Conservation (phyloP, 2,888 invertebrate species). For the Drosophila acutilabella region DNA sequence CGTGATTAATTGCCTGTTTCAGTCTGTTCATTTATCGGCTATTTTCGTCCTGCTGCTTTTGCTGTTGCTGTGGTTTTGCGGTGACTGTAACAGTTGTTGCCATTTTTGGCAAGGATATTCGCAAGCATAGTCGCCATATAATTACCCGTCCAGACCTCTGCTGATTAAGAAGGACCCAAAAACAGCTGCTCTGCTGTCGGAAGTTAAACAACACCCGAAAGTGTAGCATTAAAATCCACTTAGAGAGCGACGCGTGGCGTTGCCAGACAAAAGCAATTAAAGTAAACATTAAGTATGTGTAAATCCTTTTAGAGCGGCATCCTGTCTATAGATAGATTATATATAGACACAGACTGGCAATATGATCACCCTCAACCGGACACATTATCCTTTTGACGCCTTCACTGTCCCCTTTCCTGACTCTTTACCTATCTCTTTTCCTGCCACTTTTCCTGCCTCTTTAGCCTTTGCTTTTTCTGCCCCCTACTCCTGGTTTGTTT, state of each 20-base stretch:
- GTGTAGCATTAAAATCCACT: slow-evolving; percentile 70
- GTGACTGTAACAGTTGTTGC: slow-evolving; percentile 32
- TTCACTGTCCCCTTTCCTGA: background rate
- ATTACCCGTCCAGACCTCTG: slow-evolving; percentile 39
- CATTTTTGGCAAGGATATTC: slow-evolving; percentile 49
- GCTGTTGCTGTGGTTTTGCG: slow-evolving; percentile 42
- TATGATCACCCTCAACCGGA: slow-evolving; percentile 30
- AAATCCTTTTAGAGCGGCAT: slow-evolving; percentile 70
- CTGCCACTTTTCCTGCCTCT: background rate
- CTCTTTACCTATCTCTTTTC: background rate
- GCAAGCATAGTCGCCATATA: slow-evolving; percentile 39
- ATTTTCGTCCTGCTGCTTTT: slow-evolving; percentile 34
- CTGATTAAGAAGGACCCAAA: slow-evolving; percentile 22
- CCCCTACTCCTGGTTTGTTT: slow-evolving; percentile 23
- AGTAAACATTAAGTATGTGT: slow-evolving; percentile 63
- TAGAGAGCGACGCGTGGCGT: slow-evolving; percentile 66
- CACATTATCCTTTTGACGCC: slow-evolving; percentile 46
- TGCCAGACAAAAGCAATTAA: slow-evolving; percentile 61
- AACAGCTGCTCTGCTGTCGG: slow-evolving; percentile 54
- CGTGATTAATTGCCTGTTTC: slow-evolving; percentile 60
- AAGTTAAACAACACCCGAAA: slow-evolving; percentile 31
- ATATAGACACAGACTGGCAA: slow-evolving; percentile 15
- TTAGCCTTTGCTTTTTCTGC: background rate
- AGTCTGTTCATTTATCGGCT: slow-evolving; percentile 7
- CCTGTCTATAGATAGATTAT: slow-evolving; percentile 9